These are phyloP conservation scores for Tiaroga cobitis DNA, from an alignment of 2,797 vertebrate genomes.

Conservation along the genomic window DNA sequence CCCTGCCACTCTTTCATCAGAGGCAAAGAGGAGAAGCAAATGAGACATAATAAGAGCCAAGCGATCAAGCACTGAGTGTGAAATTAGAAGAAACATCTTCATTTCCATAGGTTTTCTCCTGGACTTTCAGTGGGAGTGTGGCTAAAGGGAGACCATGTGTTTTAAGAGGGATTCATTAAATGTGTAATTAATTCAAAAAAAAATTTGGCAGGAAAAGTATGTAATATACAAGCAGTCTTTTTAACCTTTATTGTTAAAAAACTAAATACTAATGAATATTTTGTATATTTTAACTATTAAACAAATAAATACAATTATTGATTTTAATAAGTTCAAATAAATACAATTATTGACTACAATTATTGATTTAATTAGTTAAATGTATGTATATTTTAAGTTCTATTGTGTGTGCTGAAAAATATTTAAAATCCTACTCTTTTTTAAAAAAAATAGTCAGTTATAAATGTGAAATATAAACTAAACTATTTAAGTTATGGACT, in stretches of 20 bases:
- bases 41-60: slow-evolving; percentile 81
- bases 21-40: slow-evolving; percentile 80
- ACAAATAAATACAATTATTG: neutral
- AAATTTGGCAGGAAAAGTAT: neutral
- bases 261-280: neutral
- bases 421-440: neutral
- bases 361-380: neutral
- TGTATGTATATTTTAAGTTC: neutral
- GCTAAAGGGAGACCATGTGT: slow-evolving; percentile 73
- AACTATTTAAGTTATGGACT: neutral
- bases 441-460: neutral
- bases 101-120: slow-evolving; percentile 76
- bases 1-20: slow-evolving; percentile 77
- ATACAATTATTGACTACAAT: neutral
- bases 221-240: neutral
- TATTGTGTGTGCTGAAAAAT: neutral
- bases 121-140: slow-evolving; percentile 54
- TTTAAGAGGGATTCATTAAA: slow-evolving; percentile 54
- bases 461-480: neutral
- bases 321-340: neutral
- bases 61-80: slow-evolving; percentile 81
- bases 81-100: slow-evolving; percentile 84
- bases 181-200: too few relatives aligned
- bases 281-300: neutral
- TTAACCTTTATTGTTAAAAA: neutral